Evolutionary conservation across 2,888 invertebrate species (phyloP), one percentile per base, ranked within the genome.

Genomic region (Trachelus troglodyta): DNA sequence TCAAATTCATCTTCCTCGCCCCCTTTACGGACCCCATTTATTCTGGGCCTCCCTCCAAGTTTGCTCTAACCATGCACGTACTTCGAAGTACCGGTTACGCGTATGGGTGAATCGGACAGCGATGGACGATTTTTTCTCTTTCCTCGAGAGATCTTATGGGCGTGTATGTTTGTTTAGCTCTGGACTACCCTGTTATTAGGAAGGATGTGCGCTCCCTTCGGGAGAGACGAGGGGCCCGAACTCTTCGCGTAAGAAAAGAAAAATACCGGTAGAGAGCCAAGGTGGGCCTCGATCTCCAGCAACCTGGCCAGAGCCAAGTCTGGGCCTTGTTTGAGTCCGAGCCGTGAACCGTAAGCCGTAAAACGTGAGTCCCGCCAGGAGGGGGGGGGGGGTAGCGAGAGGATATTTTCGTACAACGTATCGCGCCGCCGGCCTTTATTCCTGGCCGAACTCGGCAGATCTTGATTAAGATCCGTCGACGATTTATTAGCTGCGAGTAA

Each of bases 131-230:
- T 56, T 56, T 0, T 56, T 56, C 56, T 56, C 56, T 56, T 56
- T 56, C 56, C 56, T 56, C 56, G 83, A 88, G 88, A 89, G 85
- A 87, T 87, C 88, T 90, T 89, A 90, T 88, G 91, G 91, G 91
- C 91, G 91, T 91, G 91, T 91, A 91, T 91, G 91, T 91, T 91
- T 91, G 91, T 91, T 91, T 91, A 91, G 90, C 89, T 85, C 84
- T 85, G 85, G 82, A 84, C 81, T 88, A 91, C 90, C 90, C 91
- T 91, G 90, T 91, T 91, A 91, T 91, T 91, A 91, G 87, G 87
- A 85, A 80, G 74, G 37, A 37, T 79, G 79, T 69, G 74, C 85
- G 80, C 85, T 77, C 85, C 83, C 80, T 84, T 84, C 83, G 82
- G 84, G 80, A 85, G 85, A 87, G 40, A 81, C 84, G 85, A 85